Evolutionary conservation across 2,113 vertebrate genomes (phyloP), one percentile per base, ranked within the genome.

Genomic region (Cygnus buccinator): DNA sequence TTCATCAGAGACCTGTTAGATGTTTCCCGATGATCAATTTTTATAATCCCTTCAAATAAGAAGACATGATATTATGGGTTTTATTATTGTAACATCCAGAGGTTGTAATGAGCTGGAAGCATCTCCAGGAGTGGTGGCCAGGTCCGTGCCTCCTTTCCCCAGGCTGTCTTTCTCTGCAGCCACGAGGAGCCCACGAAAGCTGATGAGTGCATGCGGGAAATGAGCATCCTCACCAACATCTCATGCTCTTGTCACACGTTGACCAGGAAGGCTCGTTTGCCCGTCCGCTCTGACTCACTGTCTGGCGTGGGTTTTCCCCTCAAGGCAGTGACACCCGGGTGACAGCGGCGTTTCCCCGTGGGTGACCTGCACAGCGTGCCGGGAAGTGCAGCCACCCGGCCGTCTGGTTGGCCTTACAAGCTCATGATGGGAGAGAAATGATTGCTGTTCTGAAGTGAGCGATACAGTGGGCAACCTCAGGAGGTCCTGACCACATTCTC

Each of bases 241-340:
- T 22, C 46, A 6, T 11, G 46, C 46, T 48, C 46, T 48, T 48
- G 46, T 21, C 46, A 48, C 20, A 8, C 11, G 46, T 20, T 48
- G 70, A 37, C 29, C 72, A 41, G 37, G 41, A 71, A 58, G 43
- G 23, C 55, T 44, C 11, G 11, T 58, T 29, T 87, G 41, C 35
- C 41, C 33, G 3, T 57, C 44, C 29, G 7, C 33, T 33, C 33
- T 0, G 0, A 3, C 23, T 62, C n/a, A 25, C 26, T 55, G 18
- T 21, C 22, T 73, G 71, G 21, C 5, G 12, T 43, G 71, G 20
- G 29, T 35, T 55, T 41, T 37, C 28, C 52, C 28, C 37, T 33
- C 29, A 13, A 20, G 23, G 23, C 43, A 23, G 29, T 31, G 39
- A 54, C 14, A 23, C 16, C 6, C 14, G 23, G 71, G 67, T 33